phyloP scores from a whole-genome alignment of 2,888 invertebrate genomes.

The Matsumyia berberina region DNA sequence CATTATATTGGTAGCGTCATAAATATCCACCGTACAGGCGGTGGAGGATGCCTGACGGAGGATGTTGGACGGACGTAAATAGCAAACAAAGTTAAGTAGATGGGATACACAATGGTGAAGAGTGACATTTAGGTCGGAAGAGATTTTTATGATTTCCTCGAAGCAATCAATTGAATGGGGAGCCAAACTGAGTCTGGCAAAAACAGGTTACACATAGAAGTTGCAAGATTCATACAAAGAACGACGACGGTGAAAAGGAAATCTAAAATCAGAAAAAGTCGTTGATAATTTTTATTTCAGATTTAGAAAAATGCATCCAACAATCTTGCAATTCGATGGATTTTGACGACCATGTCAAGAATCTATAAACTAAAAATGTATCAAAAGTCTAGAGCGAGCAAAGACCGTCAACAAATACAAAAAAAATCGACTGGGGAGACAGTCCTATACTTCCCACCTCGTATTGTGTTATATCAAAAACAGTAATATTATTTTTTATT shows the following conservation, averaged over 20 bases:
- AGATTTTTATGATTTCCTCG: constrained; percentile 65
- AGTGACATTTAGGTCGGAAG: constrained; percentile 55
- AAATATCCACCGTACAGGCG: constrained; percentile 56
- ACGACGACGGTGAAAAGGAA: not conserved
- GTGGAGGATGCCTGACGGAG: constrained; percentile 13
- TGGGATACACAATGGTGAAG: constrained; percentile 43
- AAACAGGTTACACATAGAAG: not conserved
- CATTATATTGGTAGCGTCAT: constrained; percentile 66
- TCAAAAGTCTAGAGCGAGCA: too few species aligned
- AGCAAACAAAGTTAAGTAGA: constrained; percentile 51
- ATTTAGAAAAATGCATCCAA: too few species aligned
- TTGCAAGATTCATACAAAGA: not conserved
- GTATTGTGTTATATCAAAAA: too few species aligned
- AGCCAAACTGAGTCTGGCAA: not conserved
- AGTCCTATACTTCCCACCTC: too few species aligned
- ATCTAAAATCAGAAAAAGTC: too few species aligned
- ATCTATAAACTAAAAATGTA: too few species aligned
- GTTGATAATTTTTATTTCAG: too few species aligned
- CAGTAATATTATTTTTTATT: too few species aligned
- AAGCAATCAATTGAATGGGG: constrained; percentile 57
- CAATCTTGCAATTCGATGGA: too few species aligned
- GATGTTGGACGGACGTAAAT: constrained; percentile 34
- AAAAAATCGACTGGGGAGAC: too few species aligned
- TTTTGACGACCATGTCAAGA: too few species aligned
- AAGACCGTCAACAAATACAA: too few species aligned